These are phyloP conservation scores for Tyrophagus putrescentiae DNA, from an alignment of 1,140 invertebrate genomes.

Conservation along the genomic window DNA sequence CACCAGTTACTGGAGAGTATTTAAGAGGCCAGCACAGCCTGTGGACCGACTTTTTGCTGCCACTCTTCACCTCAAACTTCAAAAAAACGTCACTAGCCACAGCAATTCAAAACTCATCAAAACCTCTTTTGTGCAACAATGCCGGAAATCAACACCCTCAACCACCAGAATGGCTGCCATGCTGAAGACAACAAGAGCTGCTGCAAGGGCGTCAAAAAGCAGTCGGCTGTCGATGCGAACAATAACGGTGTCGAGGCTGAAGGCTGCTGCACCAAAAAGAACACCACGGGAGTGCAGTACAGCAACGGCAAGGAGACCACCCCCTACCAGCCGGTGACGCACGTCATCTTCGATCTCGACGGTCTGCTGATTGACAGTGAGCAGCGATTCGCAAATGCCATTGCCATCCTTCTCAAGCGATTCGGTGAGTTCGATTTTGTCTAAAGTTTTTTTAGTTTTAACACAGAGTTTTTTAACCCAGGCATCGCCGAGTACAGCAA, in stretches of 20 bases:
- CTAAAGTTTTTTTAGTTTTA: background rate
- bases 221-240: background rate
- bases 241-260: background rate
- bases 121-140: too few species aligned
- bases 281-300: background rate
- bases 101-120: too few species aligned
- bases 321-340: conserved; percentile 23
- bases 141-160: background rate
- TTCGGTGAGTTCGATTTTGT: conserved; percentile 7
- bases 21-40: too few species aligned
- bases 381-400: conserved; percentile 14
- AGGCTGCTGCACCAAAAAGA: background rate
- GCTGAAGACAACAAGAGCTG: background rate
- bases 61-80: too few species aligned
- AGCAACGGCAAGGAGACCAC: background rate
- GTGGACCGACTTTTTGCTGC: too few species aligned
- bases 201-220: too few species aligned
- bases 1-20: too few species aligned
- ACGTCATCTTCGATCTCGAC: conserved; percentile 26
- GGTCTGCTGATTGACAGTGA: conserved; percentile 22
- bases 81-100: too few species aligned
- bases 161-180: background rate
- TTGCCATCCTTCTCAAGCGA: conserved; percentile 14
- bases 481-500: conserved; percentile 13
- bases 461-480: background rate